phyloP scores from a whole-genome alignment of 2,888 invertebrate species.

The Cylloceria caligata region DNA sequence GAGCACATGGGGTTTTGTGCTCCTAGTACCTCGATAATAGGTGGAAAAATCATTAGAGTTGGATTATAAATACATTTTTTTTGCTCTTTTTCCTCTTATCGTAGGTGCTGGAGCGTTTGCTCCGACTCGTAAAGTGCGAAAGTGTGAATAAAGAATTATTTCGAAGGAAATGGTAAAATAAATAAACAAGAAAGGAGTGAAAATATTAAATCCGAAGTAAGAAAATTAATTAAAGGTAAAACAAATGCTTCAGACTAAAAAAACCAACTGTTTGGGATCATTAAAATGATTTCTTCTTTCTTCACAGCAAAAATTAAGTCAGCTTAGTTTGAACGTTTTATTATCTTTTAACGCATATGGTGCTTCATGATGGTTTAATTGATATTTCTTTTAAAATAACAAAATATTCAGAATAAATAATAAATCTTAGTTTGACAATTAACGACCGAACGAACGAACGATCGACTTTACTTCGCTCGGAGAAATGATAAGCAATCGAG shows the following conservation, averaged over 20 bases:
- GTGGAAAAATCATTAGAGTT: not conserved
- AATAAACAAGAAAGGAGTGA: not conserved
- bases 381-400: too few relatives aligned
- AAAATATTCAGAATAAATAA: too few relatives aligned
- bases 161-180: not conserved
- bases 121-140: not conserved
- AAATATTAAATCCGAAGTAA: not conserved
- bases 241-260: not conserved
- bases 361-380: too few relatives aligned
- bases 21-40: not conserved
- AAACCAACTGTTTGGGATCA: too few relatives aligned
- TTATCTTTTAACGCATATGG: too few relatives aligned
- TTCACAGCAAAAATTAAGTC: too few relatives aligned
- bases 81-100: not conserved
- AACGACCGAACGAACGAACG: too few relatives aligned
- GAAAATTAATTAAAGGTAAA: not conserved
- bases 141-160: not conserved
- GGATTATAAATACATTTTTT: not conserved
- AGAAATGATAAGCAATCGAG: too few relatives aligned
- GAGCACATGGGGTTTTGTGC: conserved; percentile 13
- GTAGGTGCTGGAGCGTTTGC: not conserved
- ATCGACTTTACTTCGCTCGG: too few relatives aligned
- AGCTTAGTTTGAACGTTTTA: too few relatives aligned
- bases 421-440: too few relatives aligned
- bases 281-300: too few relatives aligned